phyloP scores from a whole-genome alignment of 2,113 vertebrate species.

The Hyla sarda region DNA sequence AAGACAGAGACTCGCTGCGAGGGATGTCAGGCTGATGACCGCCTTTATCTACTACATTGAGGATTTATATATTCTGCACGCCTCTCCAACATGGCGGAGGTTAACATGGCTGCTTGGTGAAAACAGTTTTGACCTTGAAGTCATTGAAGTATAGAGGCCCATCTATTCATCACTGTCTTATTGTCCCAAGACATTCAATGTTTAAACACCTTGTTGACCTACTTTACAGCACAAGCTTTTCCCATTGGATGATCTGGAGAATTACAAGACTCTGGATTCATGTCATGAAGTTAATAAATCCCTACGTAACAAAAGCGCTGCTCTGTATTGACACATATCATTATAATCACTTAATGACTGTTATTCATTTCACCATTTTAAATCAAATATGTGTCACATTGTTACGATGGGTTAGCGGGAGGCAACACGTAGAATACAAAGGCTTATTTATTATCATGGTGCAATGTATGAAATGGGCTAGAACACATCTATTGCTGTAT shows the following conservation, averaged over 20 bases:
- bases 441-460: neutral
- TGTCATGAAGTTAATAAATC: conserved; percentile 40
- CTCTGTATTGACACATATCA: conserved; percentile 40
- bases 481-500: no score
- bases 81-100: conserved; percentile 28
- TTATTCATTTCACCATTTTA: conserved; percentile 4
- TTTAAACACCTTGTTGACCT: conserved; percentile 60
- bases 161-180: conserved; percentile 57
- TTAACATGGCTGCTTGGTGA: conserved; percentile 34
- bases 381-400: neutral
- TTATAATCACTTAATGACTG: conserved; percentile 10
- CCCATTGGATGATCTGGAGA: conserved; percentile 28
- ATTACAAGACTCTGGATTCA: conserved; percentile 24
- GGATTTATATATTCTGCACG: conserved; percentile 28
- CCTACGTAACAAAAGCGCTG: neutral
- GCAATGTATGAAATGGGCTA: neutral
- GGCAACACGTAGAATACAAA: neutral
- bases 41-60: neutral
- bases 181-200: conserved; percentile 52
- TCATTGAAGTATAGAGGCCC: conserved; percentile 47
- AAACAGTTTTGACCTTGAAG: conserved; percentile 58
- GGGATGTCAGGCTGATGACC: neutral
- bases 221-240: conserved; percentile 38
- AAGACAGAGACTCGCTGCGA: neutral
- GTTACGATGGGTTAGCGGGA: neutral